A percentile compares a stretch with the other conserved stretches of the same genome.
These are phyloP conservation scores for Ormyrus pomaceus DNA, from an alignment of 2,888 invertebrate species.

Conservation along the genomic window DNA sequence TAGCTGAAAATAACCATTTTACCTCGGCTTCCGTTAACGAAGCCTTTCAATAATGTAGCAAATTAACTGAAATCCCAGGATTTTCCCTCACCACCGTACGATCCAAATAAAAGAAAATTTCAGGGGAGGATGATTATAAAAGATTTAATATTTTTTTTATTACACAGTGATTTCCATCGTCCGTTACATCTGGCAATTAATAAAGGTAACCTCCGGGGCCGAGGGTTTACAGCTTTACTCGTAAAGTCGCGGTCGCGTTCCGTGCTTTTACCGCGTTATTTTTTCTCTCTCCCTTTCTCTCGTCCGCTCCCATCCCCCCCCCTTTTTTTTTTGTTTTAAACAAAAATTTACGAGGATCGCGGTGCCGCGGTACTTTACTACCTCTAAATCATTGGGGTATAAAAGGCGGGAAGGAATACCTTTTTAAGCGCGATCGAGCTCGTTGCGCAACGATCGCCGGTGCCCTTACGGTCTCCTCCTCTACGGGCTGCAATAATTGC, in stretches of 20 bases:
- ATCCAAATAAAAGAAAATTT: slow-evolving; percentile 9
- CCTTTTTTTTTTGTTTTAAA: slow-evolving; percentile 23
- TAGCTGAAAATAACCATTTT: no score
- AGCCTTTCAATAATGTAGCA: no score
- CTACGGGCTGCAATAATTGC: slow-evolving; percentile 35
- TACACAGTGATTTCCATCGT: slow-evolving; percentile 16
- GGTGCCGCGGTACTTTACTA: slow-evolving; percentile 9
- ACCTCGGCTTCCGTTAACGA: no score
- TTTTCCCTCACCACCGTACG: no score
- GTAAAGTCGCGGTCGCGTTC: slow-evolving; percentile 25
- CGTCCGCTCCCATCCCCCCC: background rate
- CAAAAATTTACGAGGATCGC: slow-evolving; percentile 42
- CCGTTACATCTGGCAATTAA: slow-evolving; percentile 36
- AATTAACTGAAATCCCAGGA: no score
- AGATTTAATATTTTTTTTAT: slow-evolving; percentile 34
- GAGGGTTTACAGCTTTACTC: slow-evolving; percentile 22
- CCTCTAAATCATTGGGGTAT: slow-evolving; percentile 36
- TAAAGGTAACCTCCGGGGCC: slow-evolving; percentile 2
- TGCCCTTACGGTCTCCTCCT: background rate
- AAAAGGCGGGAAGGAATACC: slow-evolving; percentile 3
- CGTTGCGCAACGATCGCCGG: slow-evolving; percentile 34
- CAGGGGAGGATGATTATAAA: background rate
- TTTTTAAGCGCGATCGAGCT: slow-evolving; percentile 24
- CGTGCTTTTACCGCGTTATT: background rate
- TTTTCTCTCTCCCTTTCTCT: background rate